These are phyloP conservation scores for Megaustenia siamemsis DNA, from an alignment of 2,888 invertebrate species.

Conservation along the genomic window DNA sequence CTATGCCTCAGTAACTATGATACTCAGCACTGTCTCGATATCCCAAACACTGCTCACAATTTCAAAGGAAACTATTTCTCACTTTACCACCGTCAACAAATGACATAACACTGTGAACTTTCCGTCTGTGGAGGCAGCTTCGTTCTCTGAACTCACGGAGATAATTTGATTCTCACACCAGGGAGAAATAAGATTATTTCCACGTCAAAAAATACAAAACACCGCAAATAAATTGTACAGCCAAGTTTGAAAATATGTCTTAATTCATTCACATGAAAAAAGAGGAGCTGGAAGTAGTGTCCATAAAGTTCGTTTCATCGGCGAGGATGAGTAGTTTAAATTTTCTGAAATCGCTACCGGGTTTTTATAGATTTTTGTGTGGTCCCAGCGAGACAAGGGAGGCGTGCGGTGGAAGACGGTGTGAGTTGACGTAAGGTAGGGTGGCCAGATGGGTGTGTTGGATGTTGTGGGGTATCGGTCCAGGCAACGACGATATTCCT, in stretches of 20 bases:
- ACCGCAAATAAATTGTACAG: not conserved
- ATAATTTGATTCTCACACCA: no score
- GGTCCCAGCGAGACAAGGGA: not conserved
- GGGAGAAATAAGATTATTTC: no score
- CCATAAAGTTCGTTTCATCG: not conserved
- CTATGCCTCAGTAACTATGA: no score
- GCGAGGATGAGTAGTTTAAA: not conserved
- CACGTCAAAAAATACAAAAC: no score
- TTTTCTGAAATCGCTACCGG: not conserved
- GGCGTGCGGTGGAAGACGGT: not conserved
- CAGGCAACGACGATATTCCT: no score
- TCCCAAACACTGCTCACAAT: no score
- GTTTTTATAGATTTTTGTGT: conserved; percentile 4
- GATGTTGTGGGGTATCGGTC: not conserved
- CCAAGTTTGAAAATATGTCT: not conserved
- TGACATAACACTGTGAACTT: no score
- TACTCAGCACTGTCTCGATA: no score
- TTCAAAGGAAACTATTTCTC: no score
- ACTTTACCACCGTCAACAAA: no score
- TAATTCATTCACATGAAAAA: not conserved
- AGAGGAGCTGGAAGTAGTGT: not conserved
- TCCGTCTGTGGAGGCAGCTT: no score
- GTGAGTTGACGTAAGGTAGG: not conserved
- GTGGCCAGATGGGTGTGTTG: not conserved
- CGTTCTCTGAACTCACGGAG: no score